Conservation (phyloP, 2,797 vertebrate genomes). For the Ptychobarbus kaznakovi region DNA sequence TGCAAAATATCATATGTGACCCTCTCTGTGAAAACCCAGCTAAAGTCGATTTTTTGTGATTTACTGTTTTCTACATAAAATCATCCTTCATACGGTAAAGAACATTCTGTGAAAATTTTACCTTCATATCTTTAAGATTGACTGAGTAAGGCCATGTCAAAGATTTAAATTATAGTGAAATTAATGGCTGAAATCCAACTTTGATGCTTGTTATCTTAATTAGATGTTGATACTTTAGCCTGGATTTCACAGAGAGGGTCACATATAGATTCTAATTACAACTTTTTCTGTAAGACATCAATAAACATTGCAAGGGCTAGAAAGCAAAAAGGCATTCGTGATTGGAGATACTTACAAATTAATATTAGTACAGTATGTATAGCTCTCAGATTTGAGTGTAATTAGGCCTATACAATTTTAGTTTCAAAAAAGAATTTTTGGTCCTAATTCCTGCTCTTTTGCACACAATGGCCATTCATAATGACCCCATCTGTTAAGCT, state of each 20-base stretch:
- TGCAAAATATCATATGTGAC: neutral
- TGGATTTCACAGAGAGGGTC: no score
- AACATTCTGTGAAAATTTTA: no score
- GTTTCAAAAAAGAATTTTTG: neutral
- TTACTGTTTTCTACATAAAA: no score
- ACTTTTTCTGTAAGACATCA: neutral
- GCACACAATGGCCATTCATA: neutral
- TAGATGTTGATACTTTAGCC: no score
- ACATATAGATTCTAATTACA: neutral
- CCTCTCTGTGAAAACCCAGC: no score
- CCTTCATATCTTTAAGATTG: no score
- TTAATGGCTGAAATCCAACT: no score
- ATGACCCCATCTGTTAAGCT: neutral
- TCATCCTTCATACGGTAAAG: no score
- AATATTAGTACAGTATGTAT: neutral
- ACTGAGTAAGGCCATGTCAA: no score
- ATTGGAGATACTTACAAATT: neutral
- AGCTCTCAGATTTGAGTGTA: neutral
- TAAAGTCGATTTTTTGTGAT: no score
- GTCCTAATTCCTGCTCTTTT: neutral
- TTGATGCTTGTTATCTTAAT: no score
- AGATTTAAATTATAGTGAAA: no score
- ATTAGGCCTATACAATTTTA: neutral
- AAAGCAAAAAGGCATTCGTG: neutral
- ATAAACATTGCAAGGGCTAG: neutral